Conservation (phyloP, 2,113 vertebrate genomes). For the Etheostoma cragini region DNA sequence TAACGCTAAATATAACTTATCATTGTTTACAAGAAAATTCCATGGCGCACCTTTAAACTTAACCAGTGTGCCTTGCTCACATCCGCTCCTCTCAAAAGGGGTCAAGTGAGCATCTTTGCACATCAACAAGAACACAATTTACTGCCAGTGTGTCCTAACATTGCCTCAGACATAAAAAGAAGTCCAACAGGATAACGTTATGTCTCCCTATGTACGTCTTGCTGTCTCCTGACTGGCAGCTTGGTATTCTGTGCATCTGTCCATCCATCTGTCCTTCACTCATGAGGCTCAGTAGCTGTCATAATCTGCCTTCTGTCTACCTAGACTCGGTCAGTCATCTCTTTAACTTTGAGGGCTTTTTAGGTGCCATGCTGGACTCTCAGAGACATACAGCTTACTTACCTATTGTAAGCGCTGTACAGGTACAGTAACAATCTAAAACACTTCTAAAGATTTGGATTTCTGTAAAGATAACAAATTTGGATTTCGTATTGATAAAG, state of each 20-base stretch:
- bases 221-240: conserved; percentile 24
- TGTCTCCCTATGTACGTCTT: conserved; percentile 30
- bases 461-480: not conserved
- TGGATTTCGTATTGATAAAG: not conserved
- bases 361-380: not conserved
- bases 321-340: conserved; percentile 28
- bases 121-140: not conserved
- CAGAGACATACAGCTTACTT: not conserved
- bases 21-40: not conserved
- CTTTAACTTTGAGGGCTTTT: conserved; percentile 18
- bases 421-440: not conserved
- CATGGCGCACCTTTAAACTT: not conserved
- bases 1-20: too few species aligned
- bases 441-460: not conserved
- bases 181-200: conserved; percentile 5
- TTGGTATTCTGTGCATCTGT: conserved; percentile 38
- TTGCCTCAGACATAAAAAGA: not conserved
- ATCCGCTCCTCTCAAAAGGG: not conserved
- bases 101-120: not conserved
- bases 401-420: not conserved
- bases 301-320: conserved; percentile 42
- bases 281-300: conserved; percentile 39
- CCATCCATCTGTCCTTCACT: conserved; percentile 44
- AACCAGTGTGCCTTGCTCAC: not conserved
- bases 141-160: not conserved